Evolutionary conservation across 2,113 vertebrate species (phyloP).

Genomic region (Bos indicus): DNA sequence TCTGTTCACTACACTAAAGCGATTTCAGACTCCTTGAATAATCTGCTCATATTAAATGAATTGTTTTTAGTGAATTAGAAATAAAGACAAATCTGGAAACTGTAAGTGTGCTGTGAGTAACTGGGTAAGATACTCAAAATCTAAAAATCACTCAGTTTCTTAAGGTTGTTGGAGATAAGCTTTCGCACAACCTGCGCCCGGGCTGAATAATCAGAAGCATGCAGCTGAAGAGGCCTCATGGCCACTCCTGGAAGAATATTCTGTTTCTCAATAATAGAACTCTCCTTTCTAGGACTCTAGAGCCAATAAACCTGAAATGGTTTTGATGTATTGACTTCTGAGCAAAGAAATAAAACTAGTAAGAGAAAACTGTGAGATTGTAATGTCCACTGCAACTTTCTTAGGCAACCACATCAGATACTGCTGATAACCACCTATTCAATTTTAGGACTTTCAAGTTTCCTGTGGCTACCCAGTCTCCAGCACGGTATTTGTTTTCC

Average conservation of each 20-base stretch:
- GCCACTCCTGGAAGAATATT: neutral
- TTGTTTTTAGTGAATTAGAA: neutral
- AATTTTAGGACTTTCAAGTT: neutral
- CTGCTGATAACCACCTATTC: neutral
- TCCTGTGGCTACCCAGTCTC: neutral
- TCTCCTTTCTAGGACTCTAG: neutral
- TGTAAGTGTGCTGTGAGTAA: neutral
- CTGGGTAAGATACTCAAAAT: neutral
- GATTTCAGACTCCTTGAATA: neutral
- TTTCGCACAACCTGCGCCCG: neutral
- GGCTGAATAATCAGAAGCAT: neutral
- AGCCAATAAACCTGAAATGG: neutral
- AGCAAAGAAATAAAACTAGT: slow-evolving; percentile 12
- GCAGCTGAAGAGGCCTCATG: neutral
- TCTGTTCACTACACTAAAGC: neutral
- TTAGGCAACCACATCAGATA: neutral
- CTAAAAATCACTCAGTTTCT: neutral
- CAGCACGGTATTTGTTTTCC: neutral
- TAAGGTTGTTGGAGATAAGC: neutral
- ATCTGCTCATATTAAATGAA: neutral
- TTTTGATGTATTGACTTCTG: neutral
- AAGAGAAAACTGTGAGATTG: neutral
- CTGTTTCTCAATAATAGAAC: neutral
- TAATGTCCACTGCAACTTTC: neutral
- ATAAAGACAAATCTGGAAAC: neutral